Conservation (phyloP, 2,888 invertebrate species). For the Kuschelorhynchus macadamiae region DNA sequence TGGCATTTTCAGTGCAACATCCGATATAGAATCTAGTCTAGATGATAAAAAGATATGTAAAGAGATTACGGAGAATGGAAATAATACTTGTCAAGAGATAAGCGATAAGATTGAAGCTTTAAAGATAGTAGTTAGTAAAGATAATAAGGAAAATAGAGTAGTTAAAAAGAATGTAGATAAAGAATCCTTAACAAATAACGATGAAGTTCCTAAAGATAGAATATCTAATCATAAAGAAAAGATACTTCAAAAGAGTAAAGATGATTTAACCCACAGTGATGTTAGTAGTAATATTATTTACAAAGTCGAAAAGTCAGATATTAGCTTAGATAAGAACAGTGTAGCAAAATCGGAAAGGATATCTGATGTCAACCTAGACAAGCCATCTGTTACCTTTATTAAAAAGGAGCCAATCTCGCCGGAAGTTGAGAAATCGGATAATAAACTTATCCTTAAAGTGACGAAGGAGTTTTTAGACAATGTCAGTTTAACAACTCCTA, state of each 20-base stretch:
- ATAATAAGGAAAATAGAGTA: conserved; percentile 6
- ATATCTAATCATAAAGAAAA: neutral
- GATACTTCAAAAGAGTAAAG: neutral
- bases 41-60: conserved; percentile 2
- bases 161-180: conserved; percentile 24
- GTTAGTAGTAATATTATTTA: neutral
- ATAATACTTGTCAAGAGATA: neutral
- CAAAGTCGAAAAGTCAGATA: conserved; percentile 3
- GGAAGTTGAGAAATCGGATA: conserved; percentile 12
- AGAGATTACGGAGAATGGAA: neutral
- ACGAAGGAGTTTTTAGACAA: conserved; percentile 34
- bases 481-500: neutral
- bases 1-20: neutral
- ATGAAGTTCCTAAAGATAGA: conserved; percentile 20
- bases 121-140: conserved; percentile 8
- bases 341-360: too few species aligned
- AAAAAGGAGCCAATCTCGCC: conserved; percentile 24
- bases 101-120: conserved; percentile 1
- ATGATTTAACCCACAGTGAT: neutral
- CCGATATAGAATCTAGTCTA: conserved; percentile 11
- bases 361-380: conserved; percentile 14
- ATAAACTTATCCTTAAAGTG: conserved; percentile 30
- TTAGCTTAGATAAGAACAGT: neutral
- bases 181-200: conserved; percentile 13
- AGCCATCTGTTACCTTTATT: conserved; percentile 1